These are phyloP conservation scores for Siniperca undulata DNA, from an alignment of 2,797 vertebrate genomes.

Conservation along the genomic window DNA sequence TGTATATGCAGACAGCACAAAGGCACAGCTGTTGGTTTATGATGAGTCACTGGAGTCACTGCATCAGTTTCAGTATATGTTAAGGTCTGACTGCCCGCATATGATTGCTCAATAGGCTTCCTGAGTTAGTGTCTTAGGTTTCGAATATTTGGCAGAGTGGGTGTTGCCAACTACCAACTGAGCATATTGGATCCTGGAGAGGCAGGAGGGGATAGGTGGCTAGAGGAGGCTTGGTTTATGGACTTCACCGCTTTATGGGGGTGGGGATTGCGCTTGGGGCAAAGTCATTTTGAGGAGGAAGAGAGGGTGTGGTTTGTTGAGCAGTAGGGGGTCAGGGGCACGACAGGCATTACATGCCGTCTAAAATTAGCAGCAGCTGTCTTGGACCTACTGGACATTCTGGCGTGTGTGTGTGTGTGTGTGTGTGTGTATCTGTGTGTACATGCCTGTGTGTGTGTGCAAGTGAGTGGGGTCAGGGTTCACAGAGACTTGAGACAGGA, in stretches of 20 bases:
- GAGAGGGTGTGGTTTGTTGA: slow-evolving; percentile 52
- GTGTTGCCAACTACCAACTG: slow-evolving; percentile 8
- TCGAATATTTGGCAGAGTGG: slow-evolving; percentile 23
- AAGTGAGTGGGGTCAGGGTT: slow-evolving; percentile 38
- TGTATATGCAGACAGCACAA: not conserved
- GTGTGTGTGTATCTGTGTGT: slow-evolving; percentile 34
- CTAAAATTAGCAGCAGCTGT: slow-evolving; percentile 85
- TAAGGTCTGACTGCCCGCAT: not conserved
- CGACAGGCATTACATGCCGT: slow-evolving; percentile 65
- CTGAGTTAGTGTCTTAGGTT: slow-evolving; percentile 16
- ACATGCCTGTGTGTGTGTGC: not conserved
- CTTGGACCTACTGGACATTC: slow-evolving; percentile 62
- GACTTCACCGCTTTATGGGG: slow-evolving; percentile 40
- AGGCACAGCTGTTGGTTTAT: slow-evolving; percentile 6
- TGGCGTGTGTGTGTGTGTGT: slow-evolving; percentile 41
- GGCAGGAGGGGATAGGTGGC: slow-evolving; percentile 20
- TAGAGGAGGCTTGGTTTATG: slow-evolving; percentile 37
- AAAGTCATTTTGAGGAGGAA: slow-evolving; percentile 61
- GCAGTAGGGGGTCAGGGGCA: slow-evolving; percentile 57
- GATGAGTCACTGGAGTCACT: not conserved
- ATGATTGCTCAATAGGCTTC: not conserved
- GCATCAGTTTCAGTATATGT: not conserved
- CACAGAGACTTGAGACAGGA: slow-evolving; percentile 35
- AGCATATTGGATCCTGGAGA: slow-evolving; percentile 27
- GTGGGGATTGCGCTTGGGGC: slow-evolving; percentile 41